Conservation (phyloP, 2,113 vertebrate genomes). For the Galemys pyrenaicus region DNA sequence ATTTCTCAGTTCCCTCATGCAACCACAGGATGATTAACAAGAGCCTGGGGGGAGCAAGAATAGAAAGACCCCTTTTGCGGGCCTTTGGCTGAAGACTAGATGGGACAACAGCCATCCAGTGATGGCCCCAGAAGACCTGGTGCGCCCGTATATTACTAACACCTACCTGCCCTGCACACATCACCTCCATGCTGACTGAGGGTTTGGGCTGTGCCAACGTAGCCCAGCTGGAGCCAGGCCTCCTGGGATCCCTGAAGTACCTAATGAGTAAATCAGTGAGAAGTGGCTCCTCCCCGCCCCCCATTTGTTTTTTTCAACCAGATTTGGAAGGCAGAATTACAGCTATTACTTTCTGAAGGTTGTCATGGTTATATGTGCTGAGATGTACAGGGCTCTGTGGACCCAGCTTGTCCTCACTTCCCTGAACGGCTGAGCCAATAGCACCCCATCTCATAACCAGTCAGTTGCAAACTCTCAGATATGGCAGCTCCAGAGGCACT, state of each 20-base stretch:
- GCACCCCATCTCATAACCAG: background rate
- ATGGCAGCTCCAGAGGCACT: background rate
- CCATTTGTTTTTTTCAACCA: background rate
- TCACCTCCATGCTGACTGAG: background rate
- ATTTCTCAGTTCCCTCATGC: background rate
- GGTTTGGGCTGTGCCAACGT: background rate
- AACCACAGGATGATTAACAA: background rate
- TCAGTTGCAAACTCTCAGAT: background rate
- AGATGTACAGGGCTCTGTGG: background rate
- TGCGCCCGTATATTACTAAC: background rate
- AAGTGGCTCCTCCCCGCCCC: background rate
- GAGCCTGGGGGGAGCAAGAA: background rate
- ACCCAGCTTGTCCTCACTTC: background rate
- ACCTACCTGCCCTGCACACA: background rate
- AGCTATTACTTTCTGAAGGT: background rate
- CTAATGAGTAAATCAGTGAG: background rate
- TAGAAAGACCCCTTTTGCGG: background rate
- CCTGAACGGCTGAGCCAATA: background rate
- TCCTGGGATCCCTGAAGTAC: background rate
- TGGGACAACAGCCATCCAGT: too few relatives aligned
- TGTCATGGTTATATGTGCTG: rapidly evolving
- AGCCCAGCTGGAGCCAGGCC: background rate
- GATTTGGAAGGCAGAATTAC: background rate
- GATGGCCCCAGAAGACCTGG: too few relatives aligned
- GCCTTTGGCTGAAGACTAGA: too few relatives aligned